Evolutionary conservation across 2,888 invertebrate genomes (phyloP), one percentile per base, ranked within the genome.

Genomic region (Caenorhabditis doughertyi): DNA sequence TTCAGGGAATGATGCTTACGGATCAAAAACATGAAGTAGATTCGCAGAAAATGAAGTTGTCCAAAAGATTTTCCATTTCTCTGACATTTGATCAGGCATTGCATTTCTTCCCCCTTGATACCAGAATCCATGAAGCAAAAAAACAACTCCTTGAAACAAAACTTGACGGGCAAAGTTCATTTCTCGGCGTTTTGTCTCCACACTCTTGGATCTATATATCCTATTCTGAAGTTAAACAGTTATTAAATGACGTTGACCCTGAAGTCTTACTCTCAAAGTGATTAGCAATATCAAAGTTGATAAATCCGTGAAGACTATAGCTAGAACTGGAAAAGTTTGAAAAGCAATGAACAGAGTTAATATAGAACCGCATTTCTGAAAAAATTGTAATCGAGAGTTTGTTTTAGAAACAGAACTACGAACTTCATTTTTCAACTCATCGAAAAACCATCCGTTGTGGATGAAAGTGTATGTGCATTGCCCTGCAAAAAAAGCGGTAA

Each of bases 11-110:
- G 9, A 23, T 23, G 9, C 60, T 60, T 9, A 72, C 71, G 71
- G 71, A 27, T 72, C 71, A 39, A 72, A 72, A 13, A 72, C 60
- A 27, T 72, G 71, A 4, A 72, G 51, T 13, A 72, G 18, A 39
- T 62, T 72, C 3, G 71, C 32, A n/a, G 71, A 60, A 32, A 72
- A 72, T 8, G 71, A 72, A 25, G 71, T 60, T 0, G 71, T 72
- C 71, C 71, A 72, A 27, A 51, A 72, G 18, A 60, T 72, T 39
- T 72, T 72, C 71, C 71, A 72, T 35, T 72, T 60, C 35, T 72
- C 71, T 21, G 60, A 51, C 71, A 72, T 60, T n/a, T n/a, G n/a
- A 1, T 25, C 13, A 0, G 71, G 71, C 60, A 72, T 60, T 11
- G 49, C 4, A 18, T 72, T 35, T 49, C 71, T 47, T 27, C 71